Percentiles rank a stretch among this genome's conserved stretches.
Evolutionary conservation across 1,140 invertebrate genomes (phyloP).

Genomic region (Drosophila mauritiana): DNA sequence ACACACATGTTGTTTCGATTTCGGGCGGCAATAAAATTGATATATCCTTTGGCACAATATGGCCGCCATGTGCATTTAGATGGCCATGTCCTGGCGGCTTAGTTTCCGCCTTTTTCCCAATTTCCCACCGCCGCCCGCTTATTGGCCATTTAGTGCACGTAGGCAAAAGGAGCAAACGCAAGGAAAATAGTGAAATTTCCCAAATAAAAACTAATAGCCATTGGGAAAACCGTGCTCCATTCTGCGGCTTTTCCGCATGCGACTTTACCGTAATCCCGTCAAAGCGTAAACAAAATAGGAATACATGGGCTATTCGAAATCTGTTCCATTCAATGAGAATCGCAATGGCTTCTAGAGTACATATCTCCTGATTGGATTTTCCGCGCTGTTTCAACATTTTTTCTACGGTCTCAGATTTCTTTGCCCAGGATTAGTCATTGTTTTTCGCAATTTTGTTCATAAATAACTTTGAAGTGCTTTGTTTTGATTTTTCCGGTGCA

Average conservation of each 20-base stretch:
- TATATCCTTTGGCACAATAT: slow-evolving; percentile 75
- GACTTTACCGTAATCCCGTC: slow-evolving; percentile 76
- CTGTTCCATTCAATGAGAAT: slow-evolving; percentile 25
- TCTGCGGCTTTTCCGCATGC: slow-evolving; percentile 41
- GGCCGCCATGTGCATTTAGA: slow-evolving; percentile 57
- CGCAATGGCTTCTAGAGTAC: slow-evolving; percentile 29
- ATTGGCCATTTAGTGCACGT: slow-evolving; percentile 82
- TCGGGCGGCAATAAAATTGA: slow-evolving; percentile 78
- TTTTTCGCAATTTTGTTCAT: slow-evolving; percentile 26
- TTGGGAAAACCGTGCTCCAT: slow-evolving; percentile 31
- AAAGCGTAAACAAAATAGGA: slow-evolving; percentile 79
- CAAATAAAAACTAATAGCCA: slow-evolving; percentile 79
- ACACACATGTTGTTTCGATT: slow-evolving; percentile 69
- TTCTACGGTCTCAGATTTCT: slow-evolving; percentile 15
- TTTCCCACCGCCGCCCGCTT: slow-evolving; percentile 45
- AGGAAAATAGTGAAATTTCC: slow-evolving; percentile 68
- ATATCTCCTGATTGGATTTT: slow-evolving; percentile 52
- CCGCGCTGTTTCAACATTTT: background rate
- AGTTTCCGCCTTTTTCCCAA: slow-evolving; percentile 56
- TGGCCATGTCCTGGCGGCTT: slow-evolving; percentile 60
- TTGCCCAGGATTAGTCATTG: slow-evolving; percentile 15
- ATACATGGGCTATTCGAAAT: slow-evolving; percentile 40
- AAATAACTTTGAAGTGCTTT: slow-evolving; percentile 46
- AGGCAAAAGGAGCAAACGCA: slow-evolving; percentile 56
- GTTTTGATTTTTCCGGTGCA: slow-evolving; percentile 30